These are phyloP conservation scores for Tigriopus japonicus DNA, from an alignment of 1,140 invertebrate species.

Conservation along the genomic window DNA sequence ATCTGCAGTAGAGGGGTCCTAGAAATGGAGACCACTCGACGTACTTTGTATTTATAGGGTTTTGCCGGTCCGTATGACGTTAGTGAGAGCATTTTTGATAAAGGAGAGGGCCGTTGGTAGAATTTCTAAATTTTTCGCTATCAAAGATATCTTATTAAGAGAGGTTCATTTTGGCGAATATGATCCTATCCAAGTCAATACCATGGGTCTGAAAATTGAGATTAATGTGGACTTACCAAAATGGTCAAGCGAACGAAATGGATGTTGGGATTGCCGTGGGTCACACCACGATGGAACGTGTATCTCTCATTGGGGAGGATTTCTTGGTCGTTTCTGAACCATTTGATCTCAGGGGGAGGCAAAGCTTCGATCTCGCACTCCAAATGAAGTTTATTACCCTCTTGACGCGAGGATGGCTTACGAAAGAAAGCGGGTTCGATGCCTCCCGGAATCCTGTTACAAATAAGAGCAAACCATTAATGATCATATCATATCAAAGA, in stretches of 20 bases:
- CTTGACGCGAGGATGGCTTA: constrained; percentile 8
- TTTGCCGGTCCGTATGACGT: too few species aligned
- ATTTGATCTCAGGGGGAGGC: constrained; percentile 6
- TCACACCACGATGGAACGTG: constrained; percentile 7
- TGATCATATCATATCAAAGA: neutral
- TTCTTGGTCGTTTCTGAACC: constrained; percentile 2
- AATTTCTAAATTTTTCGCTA: too few species aligned
- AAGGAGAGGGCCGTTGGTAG: too few species aligned
- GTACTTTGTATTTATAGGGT: too few species aligned
- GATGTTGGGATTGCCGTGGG: constrained; percentile 10
- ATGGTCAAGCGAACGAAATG: constrained; percentile 12
- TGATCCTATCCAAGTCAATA: too few species aligned
- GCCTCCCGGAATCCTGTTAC: neutral
- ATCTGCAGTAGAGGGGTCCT: constrained; percentile 6
- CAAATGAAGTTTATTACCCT: constrained; percentile 14
- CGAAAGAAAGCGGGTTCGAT: constrained; percentile 14
- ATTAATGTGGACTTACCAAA: constrained; percentile 5
- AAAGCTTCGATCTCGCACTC: constrained; percentile 14
- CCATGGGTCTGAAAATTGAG: neutral
- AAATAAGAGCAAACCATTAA: neutral
- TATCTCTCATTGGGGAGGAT: constrained; percentile 6
- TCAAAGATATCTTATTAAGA: too few species aligned
- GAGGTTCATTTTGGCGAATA: too few species aligned
- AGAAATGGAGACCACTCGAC: neutral
- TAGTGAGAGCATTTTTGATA: too few species aligned